Evolutionary conservation across 2,888 invertebrate genomes (phyloP), one percentile per base, ranked within the genome.

Genomic region (Heliconius ethilla): DNA sequence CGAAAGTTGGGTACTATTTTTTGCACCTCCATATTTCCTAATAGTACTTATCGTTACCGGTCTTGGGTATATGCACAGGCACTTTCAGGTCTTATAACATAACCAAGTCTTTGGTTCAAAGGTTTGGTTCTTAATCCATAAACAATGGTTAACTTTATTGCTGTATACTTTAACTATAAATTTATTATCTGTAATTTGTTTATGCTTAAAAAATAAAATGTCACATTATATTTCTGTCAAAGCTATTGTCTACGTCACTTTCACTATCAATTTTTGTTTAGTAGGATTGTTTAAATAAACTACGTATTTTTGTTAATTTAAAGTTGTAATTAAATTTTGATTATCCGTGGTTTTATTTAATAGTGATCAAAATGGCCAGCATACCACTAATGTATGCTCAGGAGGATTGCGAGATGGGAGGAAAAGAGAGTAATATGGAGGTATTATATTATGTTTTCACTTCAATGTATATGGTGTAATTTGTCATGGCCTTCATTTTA

Each of bases 341-440:
- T 73, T 75, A 37, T 62, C 13, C 45, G 70, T 73, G 25, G n/a
- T n/a, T 65, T 62, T 59, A 45, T 70, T 72, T 73, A 55, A 77
- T 67, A 75, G 27, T 70, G n/a, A 59, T 51, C 76, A 88, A 81
- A 78, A 93, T 94, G 93, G 92, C 95, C 83, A 89, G 95, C 75
- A 94, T 95, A 87, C 96, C 96, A 15, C 89, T 96, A 82, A 95
- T 96, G 89, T 93, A 95, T 81, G 93, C 95, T 51, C 95, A 96
- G 83, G 96, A 96, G 82, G 96, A 96, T 87, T 95, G 95, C 82
- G 96, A 96, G 86, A 91, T 95, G 63, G 96, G 96, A 69, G 96
- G 96, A 81, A 96, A 96, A 86, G 95, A 95, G 85, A 93, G 90
- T 72, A 69, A 25, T 40, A 90, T 94, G 25, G 91, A 94, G 90